Percentiles rank a stretch among this genome's conserved stretches.
Conservation (phyloP, 2,797 vertebrate species). For the Limosa lapponica region DNA sequence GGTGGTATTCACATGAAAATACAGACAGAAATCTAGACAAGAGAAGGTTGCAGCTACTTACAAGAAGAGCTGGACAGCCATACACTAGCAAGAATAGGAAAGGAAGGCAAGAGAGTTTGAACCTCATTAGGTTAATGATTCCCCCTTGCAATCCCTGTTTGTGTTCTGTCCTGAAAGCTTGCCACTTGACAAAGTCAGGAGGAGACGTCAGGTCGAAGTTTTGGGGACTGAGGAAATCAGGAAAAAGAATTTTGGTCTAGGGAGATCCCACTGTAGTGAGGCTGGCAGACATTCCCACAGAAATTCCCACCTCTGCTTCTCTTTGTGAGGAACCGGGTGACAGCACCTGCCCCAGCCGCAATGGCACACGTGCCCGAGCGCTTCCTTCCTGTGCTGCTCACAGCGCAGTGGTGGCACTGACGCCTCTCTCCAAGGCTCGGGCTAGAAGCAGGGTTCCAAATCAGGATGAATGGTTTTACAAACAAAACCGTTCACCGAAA, state of each 20-base stretch:
- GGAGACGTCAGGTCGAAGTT: background rate
- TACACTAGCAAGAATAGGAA: background rate
- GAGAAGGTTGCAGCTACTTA: background rate
- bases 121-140: background rate
- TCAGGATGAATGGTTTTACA: background rate
- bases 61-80: background rate
- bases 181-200: background rate
- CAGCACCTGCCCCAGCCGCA: background rate
- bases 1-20: background rate
- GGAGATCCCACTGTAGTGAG: background rate
- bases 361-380: accelerated
- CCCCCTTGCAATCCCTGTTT: background rate
- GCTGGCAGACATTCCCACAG: background rate
- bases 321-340: background rate
- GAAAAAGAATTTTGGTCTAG: background rate
- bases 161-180: background rate
- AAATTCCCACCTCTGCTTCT: background rate
- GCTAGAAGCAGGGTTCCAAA: background rate
- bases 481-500: background rate
- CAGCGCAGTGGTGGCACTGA: background rate
- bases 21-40: background rate
- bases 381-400: background rate
- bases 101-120: background rate
- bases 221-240: background rate
- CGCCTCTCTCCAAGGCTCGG: background rate